Evolutionary conservation across 1,140 invertebrate genomes (phyloP), one percentile per base, ranked within the genome.

Genomic region (Drosophila ambigua): DNA sequence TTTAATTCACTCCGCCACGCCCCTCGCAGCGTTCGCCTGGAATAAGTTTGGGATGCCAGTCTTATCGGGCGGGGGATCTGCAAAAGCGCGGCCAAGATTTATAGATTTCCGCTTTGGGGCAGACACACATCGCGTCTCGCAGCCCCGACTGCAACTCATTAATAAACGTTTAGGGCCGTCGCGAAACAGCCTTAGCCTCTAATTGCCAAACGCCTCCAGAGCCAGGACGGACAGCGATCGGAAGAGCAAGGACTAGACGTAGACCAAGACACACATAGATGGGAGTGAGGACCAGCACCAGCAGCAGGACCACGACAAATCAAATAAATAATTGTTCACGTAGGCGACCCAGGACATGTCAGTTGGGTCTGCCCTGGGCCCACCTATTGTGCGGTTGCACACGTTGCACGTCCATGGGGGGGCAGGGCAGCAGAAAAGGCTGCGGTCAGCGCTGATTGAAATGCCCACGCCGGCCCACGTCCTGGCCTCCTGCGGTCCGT

Each of bases 101-200:
- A 84, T 84, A 66, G 81, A 84, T 80, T 41, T 55, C 23, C 9
- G n/a, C 73, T 60, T 35, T 23, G 45, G 50, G 64, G 54, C 64
- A 71, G 74, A 77, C 69, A 74, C 74, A 69, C 48, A 52, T 66
- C 51, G 45, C 52, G 5, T 75, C 54, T 5, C 11, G n/a, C 45
- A 67, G 68, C 62, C 71, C 71, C 72, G 73, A 52, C 54, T 75
- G 8, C 41, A 31, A 28, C 74, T 80, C 81, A 87, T 85, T 85
- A 87, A 87, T 85, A 85, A 81, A 52, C 81, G 73, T 84, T 84
- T 84, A 85, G 62, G 57, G 81, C 64, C 73, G 77, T 62, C 51
- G 63, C 53, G 48, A 64, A 61, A 48, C 50, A 59, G 54, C 15
- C 43, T 20, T 45, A 59, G 49, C 54, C 59, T 61, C 75, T 85